Conservation (phyloP, 2,113 vertebrate species). For the Dasyprocta punctata region DNA sequence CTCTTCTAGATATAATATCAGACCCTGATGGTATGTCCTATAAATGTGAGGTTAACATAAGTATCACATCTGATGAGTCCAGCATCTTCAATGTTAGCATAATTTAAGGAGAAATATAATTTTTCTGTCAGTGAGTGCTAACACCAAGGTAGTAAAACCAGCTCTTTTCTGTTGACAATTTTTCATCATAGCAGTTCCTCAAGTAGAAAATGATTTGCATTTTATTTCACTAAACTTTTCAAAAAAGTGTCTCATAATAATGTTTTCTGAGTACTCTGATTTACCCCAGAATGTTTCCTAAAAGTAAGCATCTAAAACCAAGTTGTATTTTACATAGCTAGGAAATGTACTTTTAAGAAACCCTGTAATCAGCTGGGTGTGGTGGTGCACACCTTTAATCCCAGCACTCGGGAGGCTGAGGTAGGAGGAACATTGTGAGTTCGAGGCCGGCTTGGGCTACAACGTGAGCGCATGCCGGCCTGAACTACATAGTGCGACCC, state of each 20-base stretch:
- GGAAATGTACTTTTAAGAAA: constrained; percentile 16
- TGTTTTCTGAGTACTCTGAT: constrained; percentile 9
- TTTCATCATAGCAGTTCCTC: constrained; percentile 16
- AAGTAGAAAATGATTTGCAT: constrained; percentile 48
- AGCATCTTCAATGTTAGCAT: constrained; percentile 26
- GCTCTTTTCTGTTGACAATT: constrained; percentile 13
- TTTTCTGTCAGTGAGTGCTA: background rate
- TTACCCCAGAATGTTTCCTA: background rate
- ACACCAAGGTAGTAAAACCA: constrained; percentile 41
- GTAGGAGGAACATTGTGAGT: too few species aligned
- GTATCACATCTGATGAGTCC: background rate
- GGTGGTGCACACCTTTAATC: too few species aligned
- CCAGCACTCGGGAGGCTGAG: too few species aligned
- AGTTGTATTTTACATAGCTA: constrained; percentile 52
- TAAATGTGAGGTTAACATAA: constrained; percentile 61
- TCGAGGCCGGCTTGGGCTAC: too few species aligned
- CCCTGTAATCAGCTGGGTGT: background rate
- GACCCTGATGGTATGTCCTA: constrained; percentile 95
- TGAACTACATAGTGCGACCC: too few species aligned
- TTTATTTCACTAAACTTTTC: constrained; percentile 56
- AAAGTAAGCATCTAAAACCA: constrained; percentile 21
- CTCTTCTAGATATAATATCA: constrained; percentile 97
- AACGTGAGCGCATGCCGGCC: too few species aligned
- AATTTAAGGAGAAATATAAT: constrained; percentile 37
- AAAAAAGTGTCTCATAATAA: background rate